Conservation (phyloP, 2,888 invertebrate species). For the Tenthredo scrophulariae region DNA sequence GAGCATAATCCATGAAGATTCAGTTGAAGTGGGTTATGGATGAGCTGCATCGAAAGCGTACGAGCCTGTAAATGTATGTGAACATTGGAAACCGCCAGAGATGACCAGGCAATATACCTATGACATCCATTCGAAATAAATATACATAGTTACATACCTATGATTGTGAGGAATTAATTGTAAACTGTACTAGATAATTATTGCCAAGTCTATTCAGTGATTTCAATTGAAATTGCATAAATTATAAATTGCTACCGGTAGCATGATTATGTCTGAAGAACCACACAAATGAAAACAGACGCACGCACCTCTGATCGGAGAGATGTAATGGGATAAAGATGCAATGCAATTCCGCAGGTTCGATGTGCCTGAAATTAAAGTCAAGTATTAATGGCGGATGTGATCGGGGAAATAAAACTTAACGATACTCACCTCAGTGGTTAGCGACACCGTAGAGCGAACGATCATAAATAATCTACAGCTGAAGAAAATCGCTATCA, state of each 20-base stretch:
- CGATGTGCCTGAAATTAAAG: not conserved
- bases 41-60: conserved; percentile 49
- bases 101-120: not conserved
- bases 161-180: no score
- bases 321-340: conserved; percentile 11
- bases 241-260: not conserved
- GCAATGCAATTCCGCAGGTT: not conserved
- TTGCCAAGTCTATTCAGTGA: not conserved
- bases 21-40: conserved; percentile 48
- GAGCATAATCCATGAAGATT: conserved; percentile 33
- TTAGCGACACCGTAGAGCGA: not conserved
- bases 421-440: not conserved
- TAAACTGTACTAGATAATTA: not conserved
- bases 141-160: no score
- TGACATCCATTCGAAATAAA: not conserved
- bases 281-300: not conserved
- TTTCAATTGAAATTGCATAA: not conserved
- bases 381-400: not conserved
- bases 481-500: no score
- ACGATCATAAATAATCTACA: not conserved
- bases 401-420: not conserved
- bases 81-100: not conserved
- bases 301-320: not conserved
- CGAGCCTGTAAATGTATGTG: conserved; percentile 32
- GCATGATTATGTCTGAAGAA: not conserved